A percentile compares a stretch with the other conserved stretches of the same genome.
phyloP scores from a whole-genome alignment of 2,113 vertebrate genomes.

The Chloroceryle aenea region DNA sequence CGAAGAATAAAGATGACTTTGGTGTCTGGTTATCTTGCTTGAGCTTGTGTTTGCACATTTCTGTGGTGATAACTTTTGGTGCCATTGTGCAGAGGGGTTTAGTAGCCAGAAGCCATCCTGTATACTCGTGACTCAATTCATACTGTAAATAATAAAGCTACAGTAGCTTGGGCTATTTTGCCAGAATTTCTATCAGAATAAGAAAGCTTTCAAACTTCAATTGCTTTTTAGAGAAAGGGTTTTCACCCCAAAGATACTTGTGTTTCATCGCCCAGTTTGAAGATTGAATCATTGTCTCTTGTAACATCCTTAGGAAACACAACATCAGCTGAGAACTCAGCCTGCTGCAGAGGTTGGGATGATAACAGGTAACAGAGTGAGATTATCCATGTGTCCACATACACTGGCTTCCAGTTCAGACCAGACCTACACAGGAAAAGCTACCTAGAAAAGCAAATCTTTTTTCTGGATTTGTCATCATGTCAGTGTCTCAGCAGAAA shows the following conservation, averaged over 20 bases:
- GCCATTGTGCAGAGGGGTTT: not conserved
- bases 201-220: not conserved
- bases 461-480: not conserved
- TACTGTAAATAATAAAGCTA: not conserved
- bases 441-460: not conserved
- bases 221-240: not conserved
- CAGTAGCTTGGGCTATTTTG: not conserved
- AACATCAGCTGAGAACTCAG: too few species aligned
- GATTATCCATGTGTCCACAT: too few species aligned
- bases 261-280: not conserved
- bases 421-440: not conserved
- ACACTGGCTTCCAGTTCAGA: not conserved
- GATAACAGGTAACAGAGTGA: not conserved
- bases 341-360: not conserved
- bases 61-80: not conserved
- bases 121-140: not conserved
- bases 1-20: not conserved
- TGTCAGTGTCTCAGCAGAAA: not conserved
- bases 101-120: not conserved
- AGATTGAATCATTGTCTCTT: not conserved
- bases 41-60: not conserved
- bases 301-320: not conserved
- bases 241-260: not conserved
- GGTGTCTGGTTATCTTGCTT: not conserved
- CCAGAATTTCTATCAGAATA: not conserved